Conservation (phyloP, 2,113 vertebrate species). For the Chitala chitala region DNA sequence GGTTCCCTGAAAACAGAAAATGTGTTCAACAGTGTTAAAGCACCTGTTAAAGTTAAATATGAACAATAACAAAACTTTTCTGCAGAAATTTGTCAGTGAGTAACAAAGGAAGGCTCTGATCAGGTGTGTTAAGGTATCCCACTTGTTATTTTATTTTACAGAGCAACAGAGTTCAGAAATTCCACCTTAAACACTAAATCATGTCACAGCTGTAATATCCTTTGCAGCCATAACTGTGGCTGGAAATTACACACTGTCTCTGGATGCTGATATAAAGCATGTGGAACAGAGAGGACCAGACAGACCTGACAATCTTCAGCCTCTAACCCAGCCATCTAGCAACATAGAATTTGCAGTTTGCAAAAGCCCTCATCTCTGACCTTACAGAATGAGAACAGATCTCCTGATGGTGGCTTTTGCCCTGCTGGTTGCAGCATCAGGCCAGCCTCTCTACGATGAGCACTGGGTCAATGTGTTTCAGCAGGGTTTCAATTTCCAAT, state of each 20-base stretch:
- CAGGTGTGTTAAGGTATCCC: conserved; percentile 42
- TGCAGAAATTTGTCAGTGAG: no score
- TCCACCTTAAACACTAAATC: conserved; percentile 61
- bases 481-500: conserved; percentile 95
- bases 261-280: conserved; percentile 74
- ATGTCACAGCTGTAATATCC: conserved; percentile 34
- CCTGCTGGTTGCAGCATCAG: conserved; percentile 41
- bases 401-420: conserved; percentile 45
- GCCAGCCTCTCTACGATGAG: conserved; percentile 71
- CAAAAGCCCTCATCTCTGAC: neutral
- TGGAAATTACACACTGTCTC: conserved; percentile 72
- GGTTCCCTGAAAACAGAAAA: no score
- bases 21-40: no score
- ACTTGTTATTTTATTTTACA: neutral
- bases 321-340: conserved; percentile 34
- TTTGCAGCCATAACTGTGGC: conserved; percentile 51
- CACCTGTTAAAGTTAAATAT: no score
- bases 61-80: no score
- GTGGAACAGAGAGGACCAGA: conserved; percentile 65
- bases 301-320: conserved; percentile 11
- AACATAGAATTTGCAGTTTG: neutral
- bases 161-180: conserved; percentile 28
- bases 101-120: no score
- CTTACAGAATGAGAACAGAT: conserved; percentile 64
- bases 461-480: conserved; percentile 82